Conservation (phyloP, 2,888 invertebrate species). For the Calameuta filiformis region DNA sequence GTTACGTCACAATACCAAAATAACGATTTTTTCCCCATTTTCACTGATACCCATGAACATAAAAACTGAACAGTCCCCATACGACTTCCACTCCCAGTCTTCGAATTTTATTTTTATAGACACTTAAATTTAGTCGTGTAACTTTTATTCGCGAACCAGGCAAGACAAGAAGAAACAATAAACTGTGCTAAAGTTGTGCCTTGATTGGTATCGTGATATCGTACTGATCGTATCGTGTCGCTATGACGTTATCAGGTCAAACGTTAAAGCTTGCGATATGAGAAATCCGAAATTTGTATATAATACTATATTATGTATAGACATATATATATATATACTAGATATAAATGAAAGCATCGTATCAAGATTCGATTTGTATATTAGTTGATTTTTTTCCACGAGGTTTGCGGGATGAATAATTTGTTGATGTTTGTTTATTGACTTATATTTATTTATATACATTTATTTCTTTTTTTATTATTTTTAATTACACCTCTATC, state of each 20-base stretch:
- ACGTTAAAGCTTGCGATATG: neutral
- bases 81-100: neutral
- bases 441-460: constrained; percentile 7
- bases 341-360: constrained; percentile 4
- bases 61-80: neutral
- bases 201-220: neutral
- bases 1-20: neutral
- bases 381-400: neutral
- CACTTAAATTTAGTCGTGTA: neutral
- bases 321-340: neutral
- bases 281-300: neutral
- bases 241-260: neutral
- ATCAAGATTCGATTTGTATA: neutral
- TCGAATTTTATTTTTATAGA: neutral
- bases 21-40: neutral
- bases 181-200: neutral
- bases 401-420: neutral
- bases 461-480: constrained; percentile 18
- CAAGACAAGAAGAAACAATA: neutral
- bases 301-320: neutral
- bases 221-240: neutral
- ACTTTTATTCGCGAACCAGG: neutral
- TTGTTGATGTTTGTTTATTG: neutral
- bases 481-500: constrained; percentile 26
- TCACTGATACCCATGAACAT: neutral